Evolutionary conservation across 1,140 invertebrate genomes (phyloP).

Genomic region (Epicauta chinensis): DNA sequence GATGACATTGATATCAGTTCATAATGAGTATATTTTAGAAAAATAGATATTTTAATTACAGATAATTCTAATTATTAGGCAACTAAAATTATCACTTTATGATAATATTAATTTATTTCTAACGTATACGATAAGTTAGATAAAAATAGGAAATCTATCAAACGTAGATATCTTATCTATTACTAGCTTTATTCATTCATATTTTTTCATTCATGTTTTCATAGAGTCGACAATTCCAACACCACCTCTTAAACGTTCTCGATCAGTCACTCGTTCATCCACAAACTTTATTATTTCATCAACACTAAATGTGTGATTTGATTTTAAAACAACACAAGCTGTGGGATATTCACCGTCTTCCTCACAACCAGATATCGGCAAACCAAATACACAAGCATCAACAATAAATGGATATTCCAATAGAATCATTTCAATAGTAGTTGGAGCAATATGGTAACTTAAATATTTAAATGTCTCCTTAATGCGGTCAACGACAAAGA

Average conservation of each 20-base stretch:
- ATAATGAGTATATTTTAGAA: too few species aligned
- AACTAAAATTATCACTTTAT: too few species aligned
- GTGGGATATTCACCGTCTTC: conserved; percentile 58
- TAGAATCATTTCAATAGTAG: conserved; percentile 72
- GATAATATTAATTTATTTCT: too few species aligned
- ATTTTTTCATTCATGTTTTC: conserved; percentile 1
- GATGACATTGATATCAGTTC: too few species aligned
- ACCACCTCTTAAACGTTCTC: conserved; percentile 8
- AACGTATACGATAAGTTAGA: too few species aligned
- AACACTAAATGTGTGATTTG: neutral
- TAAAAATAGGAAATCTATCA: too few species aligned
- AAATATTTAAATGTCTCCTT: conserved; percentile 76
- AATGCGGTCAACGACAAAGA: conserved; percentile 65
- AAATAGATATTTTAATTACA: too few species aligned
- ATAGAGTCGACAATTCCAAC: conserved; percentile 3
- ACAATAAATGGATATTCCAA: conserved; percentile 59
- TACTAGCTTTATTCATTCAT: neutral
- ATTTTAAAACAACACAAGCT: conserved; percentile 51
- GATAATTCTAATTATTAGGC: too few species aligned
- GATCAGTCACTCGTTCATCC: neutral
- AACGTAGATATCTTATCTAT: too few species aligned
- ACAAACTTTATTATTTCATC: conserved; percentile 10
- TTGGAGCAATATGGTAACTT: conserved; percentile 46
- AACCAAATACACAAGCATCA: conserved; percentile 67
- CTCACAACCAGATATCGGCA: conserved; percentile 55